A percentile compares a stretch with the other conserved stretches of the same genome.
Evolutionary conservation across 2,113 vertebrate genomes (phyloP).

Genomic region (Erythrolamprus reginae): DNA sequence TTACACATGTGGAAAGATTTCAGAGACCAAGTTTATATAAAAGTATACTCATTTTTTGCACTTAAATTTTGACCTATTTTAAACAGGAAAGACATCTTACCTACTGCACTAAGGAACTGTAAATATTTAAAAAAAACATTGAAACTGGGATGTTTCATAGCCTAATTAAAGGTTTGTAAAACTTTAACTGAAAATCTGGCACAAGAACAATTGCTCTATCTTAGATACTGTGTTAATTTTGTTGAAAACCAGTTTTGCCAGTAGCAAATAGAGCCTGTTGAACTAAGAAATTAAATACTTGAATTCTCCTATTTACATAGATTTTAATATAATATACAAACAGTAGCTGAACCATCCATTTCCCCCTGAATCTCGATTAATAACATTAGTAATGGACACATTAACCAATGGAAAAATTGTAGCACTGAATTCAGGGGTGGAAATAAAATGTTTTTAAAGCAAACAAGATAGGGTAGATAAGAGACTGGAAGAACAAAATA

Average conservation of each 20-base stretch:
- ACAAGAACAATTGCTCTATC: neutral
- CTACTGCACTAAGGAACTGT: accelerated
- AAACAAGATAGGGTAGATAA: neutral
- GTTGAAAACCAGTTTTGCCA: neutral
- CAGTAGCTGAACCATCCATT: neutral
- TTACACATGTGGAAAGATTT: neutral
- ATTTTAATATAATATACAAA: neutral
- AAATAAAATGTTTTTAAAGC: neutral
- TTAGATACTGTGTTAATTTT: neutral
- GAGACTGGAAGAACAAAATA: neutral
- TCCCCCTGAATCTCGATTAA: neutral
- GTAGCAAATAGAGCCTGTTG: neutral
- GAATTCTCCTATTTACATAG: neutral
- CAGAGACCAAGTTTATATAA: neutral
- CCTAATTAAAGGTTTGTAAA: neutral
- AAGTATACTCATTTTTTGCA: neutral
- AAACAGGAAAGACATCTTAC: accelerated
- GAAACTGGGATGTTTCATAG: neutral
- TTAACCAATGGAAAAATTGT: neutral
- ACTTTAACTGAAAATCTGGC: neutral
- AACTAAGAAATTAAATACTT: neutral
- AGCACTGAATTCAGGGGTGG: neutral
- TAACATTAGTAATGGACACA: neutral
- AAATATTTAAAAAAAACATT: accelerated
- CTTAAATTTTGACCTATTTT: neutral